These are phyloP conservation scores for Pithys albifrons DNA, from an alignment of 2,113 vertebrate species.

Conservation along the genomic window DNA sequence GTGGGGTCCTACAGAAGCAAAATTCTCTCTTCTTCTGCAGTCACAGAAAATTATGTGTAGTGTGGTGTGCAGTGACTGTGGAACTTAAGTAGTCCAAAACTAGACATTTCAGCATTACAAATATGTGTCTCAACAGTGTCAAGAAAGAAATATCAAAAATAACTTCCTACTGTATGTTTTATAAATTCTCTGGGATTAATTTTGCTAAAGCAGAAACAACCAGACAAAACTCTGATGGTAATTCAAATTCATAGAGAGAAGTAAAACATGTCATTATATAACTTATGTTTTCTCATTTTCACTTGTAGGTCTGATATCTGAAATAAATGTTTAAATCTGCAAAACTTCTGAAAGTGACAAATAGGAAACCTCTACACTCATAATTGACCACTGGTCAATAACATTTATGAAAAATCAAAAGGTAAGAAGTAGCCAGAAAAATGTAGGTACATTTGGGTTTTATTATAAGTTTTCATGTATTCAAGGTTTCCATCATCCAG, in stretches of 20 bases:
- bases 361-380: neutral
- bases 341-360: neutral
- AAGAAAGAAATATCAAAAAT: neutral
- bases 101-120: neutral
- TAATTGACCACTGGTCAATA: neutral
- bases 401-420: neutral
- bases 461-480: neutral
- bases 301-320: neutral
- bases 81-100: neutral
- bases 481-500: neutral
- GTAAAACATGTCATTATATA: neutral
- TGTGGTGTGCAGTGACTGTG: fast-evolving
- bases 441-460: neutral
- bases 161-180: neutral
- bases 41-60: neutral
- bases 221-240: neutral
- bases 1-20: neutral
- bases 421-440: neutral
- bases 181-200: neutral
- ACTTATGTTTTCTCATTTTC: neutral
- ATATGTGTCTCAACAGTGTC: neutral
- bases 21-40: neutral
- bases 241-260: neutral
- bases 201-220: neutral
- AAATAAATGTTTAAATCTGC: neutral